Percentiles rank a stretch among this genome's conserved stretches.
phyloP scores from a whole-genome alignment of 2,113 vertebrate species.

The cat (Felis catus) region DNA sequence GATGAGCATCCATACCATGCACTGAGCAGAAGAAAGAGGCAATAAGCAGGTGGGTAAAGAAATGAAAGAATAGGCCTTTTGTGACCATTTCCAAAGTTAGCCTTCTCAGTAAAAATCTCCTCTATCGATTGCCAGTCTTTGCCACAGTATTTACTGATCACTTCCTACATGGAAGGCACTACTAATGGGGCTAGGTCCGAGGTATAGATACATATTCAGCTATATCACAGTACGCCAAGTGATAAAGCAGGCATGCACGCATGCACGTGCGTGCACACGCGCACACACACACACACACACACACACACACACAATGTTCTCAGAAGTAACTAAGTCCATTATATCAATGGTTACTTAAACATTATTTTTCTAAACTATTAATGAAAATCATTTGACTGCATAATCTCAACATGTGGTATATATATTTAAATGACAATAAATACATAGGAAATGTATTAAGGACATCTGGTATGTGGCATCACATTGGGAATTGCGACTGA shows the following conservation, averaged over 20 bases:
- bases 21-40: neutral
- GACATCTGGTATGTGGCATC: neutral
- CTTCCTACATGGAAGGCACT: neutral
- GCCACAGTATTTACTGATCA: neutral
- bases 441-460: neutral
- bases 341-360: neutral
- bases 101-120: neutral
- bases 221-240: neutral
- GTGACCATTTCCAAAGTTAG: constrained; percentile 11
- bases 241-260: neutral
- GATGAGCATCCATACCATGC: neutral
- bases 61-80: neutral
- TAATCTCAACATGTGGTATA: neutral
- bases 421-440: neutral
- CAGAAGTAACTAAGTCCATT: neutral
- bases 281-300: neutral
- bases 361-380: constrained; percentile 32
- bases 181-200: neutral
- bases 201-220: neutral
- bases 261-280: rapidly evolving
- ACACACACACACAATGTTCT: neutral
- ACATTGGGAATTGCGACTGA: neutral
- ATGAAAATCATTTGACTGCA: neutral
- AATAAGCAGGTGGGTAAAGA: neutral
- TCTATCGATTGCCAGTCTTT: neutral